Base-by-base conservation (phyloP, 2,888 invertebrate species). In the Netelia virgata region DNA sequence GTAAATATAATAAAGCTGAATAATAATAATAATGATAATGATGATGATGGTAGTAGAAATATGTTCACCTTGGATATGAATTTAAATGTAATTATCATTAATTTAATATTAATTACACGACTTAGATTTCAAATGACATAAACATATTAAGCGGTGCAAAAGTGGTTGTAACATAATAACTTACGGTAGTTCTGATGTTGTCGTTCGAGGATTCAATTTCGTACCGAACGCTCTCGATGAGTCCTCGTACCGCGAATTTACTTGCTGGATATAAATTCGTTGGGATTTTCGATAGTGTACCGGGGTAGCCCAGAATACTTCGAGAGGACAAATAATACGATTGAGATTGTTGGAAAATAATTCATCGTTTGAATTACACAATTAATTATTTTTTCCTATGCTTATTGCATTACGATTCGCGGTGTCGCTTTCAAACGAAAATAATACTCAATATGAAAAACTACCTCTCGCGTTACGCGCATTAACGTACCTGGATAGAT, bases 231-330 rank as follows among this genome's bases (percentile, higher is more conserved):
- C 93, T 94, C 41, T 94, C 94, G 0, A 94, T 92, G 14, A 95
- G 83, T 1, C 94, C 93, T 3, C 92, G 92, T 1, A 95, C 92
- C 8, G 94, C 94, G 83, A 90, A 93, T 87, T 95, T 95, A 53
- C 94, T 94, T 1, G 94, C 93, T 41, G 86, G 79, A 76, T 87
- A 87, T 6, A 88, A 73, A 75, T 82, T 79, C 23, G 64, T 50
- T 36, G 83, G 86, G 10, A 75, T 2, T 6, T 3, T 28, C 11
- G 76, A 8, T 6, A 53, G 9, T 0, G 18, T 68, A n/a, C 72
- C 79, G 59, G 81, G 43, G 16, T 75, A 83, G 18, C 85, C 87
- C n/a, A 86, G 41, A 36, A 86, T 23, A 73, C 87, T 87, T 16
- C 5, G 28, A 36, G 11, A 28, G n/a, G n/a, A 10, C 20, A 36